Evolutionary conservation across 2,113 vertebrate species (phyloP).

Genomic region (human): GRCh38 chr4:111271501-111272000

Average conservation of each 20-base stretch:
- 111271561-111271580: not conserved
- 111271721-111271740: not conserved
- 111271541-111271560: not conserved
- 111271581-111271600: not conserved
- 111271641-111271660: not conserved
- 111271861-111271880: not conserved
- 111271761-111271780: not conserved
- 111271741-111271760: not conserved
- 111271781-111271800: not conserved
- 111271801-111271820: not conserved
- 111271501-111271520: not conserved
- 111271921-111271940: not conserved
- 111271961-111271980: not conserved
- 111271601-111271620: not conserved
- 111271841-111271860: not conserved
- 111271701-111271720: not conserved
- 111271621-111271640: not conserved
- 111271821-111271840: not conserved
- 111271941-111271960: not conserved
- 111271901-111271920: not conserved
- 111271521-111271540: not conserved
- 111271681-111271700: not conserved
- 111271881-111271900: not conserved
- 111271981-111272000: not conserved
- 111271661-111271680: not conserved